These are phyloP conservation scores for Caenorhabditis inopinata DNA, from an alignment of 1,140 invertebrate species.

Conservation along the genomic window DNA sequence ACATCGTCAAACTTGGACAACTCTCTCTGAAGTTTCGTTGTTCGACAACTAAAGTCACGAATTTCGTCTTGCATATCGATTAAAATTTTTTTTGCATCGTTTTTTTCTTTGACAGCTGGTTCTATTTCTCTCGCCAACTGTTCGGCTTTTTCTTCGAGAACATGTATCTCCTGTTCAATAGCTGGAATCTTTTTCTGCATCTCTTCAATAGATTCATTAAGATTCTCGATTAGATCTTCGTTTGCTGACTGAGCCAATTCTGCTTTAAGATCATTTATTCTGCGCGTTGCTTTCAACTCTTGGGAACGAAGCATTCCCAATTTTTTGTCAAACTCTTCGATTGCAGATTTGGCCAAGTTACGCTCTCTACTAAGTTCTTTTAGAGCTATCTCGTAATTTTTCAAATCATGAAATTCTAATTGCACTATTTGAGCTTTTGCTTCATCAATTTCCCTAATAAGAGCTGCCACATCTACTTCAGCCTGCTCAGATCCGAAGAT, in stretches of 20 bases:
- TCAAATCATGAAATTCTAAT: not conserved
- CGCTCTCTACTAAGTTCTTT: not conserved
- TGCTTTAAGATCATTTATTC: not conserved
- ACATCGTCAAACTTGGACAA: not conserved
- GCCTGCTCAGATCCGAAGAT: not conserved
- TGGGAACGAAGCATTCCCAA: not conserved
- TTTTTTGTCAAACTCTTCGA: not conserved
- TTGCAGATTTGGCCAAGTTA: not conserved
- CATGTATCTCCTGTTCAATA: not conserved
- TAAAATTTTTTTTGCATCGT: not conserved
- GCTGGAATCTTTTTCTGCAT: not conserved
- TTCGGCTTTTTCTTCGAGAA: not conserved
- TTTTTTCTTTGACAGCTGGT: not conserved
- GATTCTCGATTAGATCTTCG: not conserved
- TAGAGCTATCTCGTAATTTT: not conserved
- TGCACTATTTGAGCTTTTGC: not conserved
- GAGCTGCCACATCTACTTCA: not conserved
- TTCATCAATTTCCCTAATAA: not conserved
- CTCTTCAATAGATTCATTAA: not conserved
- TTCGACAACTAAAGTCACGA: not conserved
- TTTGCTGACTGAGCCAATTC: not conserved
- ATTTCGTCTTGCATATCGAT: not conserved
- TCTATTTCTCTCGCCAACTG: not conserved
- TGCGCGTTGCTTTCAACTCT: not conserved
- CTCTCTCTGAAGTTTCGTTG: not conserved